Base-by-base conservation (phyloP, 53 echinoderm and acorn worm species). In the Astropecten irregularis region DNA sequence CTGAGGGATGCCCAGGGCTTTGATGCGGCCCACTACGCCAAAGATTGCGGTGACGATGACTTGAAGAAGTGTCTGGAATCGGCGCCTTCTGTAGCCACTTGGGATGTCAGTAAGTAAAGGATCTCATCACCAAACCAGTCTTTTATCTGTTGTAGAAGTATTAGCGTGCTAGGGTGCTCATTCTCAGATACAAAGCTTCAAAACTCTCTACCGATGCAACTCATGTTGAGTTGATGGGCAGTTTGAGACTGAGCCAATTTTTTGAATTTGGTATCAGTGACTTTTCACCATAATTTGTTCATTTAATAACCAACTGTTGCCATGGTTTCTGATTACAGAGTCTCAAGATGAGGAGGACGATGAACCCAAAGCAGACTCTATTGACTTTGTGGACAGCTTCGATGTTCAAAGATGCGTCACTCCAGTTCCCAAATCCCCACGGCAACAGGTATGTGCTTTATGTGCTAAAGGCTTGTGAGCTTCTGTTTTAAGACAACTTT, bases 91-190 rank as follows among this genome's bases (percentile, higher is more conserved):
- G 99, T 99, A 27, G 99, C 99, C 14, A 92, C 90, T 1, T 95
- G 99, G 99, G 95, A 95, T 69, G 90, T 99, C 83, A 88, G 99
- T 99, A 90, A 92, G 99, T 95, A 8, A n/a, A n/a, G n/a, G n/a
- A n/a, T n/a, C n/a, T n/a, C n/a, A n/a, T 16, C n/a, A n/a, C n/a
- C n/a, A 40, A 29, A 79, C 27, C 33, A 23, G 14, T 42, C 23
- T 0, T n/a, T n/a, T n/a, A n/a, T n/a, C n/a, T n/a, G n/a, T n/a
- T n/a, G n/a, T n/a, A n/a, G n/a, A n/a, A n/a, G n/a, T n/a, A n/a
- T n/a, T n/a, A n/a, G n/a, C n/a, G n/a, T n/a, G n/a, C n/a, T n/a
- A n/a, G n/a, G n/a, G n/a, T n/a, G n/a, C n/a, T n/a, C n/a, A n/a
- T n/a, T n/a, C n/a, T n/a, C n/a, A n/a, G n/a, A n/a, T n/a, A n/a